Percentiles rank a stretch among this genome's conserved stretches.
These are phyloP conservation scores for Saccopteryx leptura DNA, from an alignment of 2,113 vertebrate species.

Conservation along the genomic window DNA sequence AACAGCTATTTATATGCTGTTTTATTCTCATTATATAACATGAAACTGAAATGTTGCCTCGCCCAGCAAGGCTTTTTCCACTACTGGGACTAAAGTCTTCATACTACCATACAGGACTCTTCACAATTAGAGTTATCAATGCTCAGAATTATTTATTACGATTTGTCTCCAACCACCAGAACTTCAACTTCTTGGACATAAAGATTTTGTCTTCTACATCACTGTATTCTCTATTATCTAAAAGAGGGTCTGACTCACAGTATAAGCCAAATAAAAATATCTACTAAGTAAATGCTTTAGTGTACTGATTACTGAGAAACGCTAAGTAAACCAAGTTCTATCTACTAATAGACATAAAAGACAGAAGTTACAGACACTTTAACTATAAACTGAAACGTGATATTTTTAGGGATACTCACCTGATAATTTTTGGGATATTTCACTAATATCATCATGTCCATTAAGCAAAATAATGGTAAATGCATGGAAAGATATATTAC, in stretches of 20 bases:
- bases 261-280: constrained; percentile 29
- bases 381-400: neutral
- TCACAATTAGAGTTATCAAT: neutral
- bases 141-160: neutral
- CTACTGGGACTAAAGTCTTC: neutral
- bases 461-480: constrained; percentile 41
- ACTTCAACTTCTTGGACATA: neutral
- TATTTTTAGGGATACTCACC: neutral
- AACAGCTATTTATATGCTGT: neutral
- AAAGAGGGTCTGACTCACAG: neutral
- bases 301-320: neutral
- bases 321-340: constrained; percentile 26
- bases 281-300: neutral
- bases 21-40: neutral
- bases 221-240: neutral
- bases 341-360: constrained; percentile 12
- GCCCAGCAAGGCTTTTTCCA: neutral
- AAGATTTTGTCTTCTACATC: neutral
- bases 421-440: constrained; percentile 6
- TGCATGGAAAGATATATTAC: neutral
- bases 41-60: neutral
- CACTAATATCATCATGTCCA: neutral
- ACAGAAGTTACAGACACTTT: neutral
- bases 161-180: neutral
- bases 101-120: neutral